Evolutionary conservation across 2,888 invertebrate genomes (phyloP).

Genomic region (Aelia acuminata): DNA sequence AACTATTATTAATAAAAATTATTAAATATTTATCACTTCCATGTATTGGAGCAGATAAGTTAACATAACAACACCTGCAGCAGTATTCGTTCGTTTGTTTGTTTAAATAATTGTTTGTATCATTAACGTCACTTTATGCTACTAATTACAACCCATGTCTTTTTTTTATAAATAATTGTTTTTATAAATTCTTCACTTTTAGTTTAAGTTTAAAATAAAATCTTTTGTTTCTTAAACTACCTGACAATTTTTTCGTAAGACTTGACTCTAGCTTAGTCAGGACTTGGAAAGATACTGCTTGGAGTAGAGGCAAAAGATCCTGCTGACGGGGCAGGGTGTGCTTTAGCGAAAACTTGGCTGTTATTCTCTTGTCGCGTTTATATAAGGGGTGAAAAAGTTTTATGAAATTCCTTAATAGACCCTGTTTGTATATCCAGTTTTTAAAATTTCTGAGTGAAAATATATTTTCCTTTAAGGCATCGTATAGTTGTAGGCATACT

Average conservation of each 20-base stretch:
- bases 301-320: not conserved
- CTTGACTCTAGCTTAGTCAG: conserved; percentile 2
- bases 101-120: too few species aligned
- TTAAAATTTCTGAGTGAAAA: not conserved
- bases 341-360: not conserved
- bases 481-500: too few species aligned
- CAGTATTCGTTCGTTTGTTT: too few species aligned
- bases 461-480: not conserved
- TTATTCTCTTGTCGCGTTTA: conserved; percentile 25
- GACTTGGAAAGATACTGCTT: conserved; percentile 20
- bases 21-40: too few species aligned
- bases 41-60: too few species aligned
- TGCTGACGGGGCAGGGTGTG: conserved; percentile 1
- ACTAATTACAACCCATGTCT: too few species aligned
- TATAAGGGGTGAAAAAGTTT: not conserved
- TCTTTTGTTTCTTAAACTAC: not conserved
- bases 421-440: not conserved
- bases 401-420: not conserved
- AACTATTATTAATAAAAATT: too few species aligned
- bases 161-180: too few species aligned
- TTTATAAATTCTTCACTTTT: too few species aligned
- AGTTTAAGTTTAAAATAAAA: too few species aligned
- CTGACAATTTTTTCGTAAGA: not conserved
- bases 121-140: too few species aligned
- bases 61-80: too few species aligned